Percentiles rank a stretch among this genome's conserved stretches.
These are phyloP conservation scores for Sebastes minor DNA, from an alignment of 2,797 vertebrate genomes.

Conservation along the genomic window DNA sequence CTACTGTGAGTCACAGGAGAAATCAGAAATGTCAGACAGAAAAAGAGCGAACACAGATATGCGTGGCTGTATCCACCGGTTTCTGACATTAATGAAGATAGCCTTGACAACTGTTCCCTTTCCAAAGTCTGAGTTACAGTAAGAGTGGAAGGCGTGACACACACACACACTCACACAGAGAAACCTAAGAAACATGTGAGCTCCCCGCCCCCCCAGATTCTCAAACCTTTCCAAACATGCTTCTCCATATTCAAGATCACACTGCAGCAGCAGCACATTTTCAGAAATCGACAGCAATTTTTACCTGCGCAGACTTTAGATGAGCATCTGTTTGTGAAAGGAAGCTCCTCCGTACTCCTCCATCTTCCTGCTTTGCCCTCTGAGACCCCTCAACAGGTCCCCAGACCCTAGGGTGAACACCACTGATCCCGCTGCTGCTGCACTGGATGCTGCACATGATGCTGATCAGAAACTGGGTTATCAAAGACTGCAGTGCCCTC, in stretches of 20 bases:
- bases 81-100: slow-evolving; percentile 42
- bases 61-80: not conserved
- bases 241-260: not conserved
- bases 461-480: not conserved
- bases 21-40: slow-evolving; percentile 65
- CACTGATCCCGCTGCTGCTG: slow-evolving; percentile 1
- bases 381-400: not conserved
- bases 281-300: not conserved
- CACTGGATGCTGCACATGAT: not conserved
- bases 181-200: not conserved
- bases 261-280: not conserved
- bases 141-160: not conserved
- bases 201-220: not conserved
- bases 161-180: not conserved
- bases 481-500: slow-evolving; percentile 37
- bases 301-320: not conserved
- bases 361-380: not conserved
- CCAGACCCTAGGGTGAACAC: not conserved
- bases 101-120: slow-evolving; percentile 9
- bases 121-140: not conserved
- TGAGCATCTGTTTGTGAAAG: not conserved
- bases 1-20: slow-evolving; percentile 64
- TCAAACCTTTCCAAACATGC: not conserved
- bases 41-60: slow-evolving; percentile 23
- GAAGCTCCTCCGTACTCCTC: not conserved